Conservation (phyloP, 53 echinoderm and acorn worm species). For the Paracentrotus lividus region DNA sequence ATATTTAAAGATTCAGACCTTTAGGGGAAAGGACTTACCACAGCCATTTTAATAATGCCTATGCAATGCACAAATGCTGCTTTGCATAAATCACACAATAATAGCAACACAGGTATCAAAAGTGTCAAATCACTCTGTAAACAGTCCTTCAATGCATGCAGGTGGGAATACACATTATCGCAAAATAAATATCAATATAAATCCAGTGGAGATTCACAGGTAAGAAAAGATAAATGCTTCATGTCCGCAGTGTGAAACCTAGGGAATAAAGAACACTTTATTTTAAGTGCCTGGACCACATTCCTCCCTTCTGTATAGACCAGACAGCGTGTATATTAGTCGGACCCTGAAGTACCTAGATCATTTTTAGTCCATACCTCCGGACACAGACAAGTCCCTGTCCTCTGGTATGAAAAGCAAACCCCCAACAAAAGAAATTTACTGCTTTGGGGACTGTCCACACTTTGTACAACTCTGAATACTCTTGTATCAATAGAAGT, state of each 20-base stretch:
- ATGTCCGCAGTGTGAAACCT: not conserved
- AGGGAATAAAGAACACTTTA: not conserved
- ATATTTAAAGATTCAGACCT: no score
- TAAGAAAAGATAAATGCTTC: not conserved
- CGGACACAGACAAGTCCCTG: not conserved
- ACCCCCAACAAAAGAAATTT: not conserved
- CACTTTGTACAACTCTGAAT: not conserved
- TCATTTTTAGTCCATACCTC: not conserved
- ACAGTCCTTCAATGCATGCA: not conserved
- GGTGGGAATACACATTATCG: not conserved
- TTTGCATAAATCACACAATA: not conserved
- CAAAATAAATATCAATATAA: not conserved
- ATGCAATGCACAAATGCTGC: not conserved
- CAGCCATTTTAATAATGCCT: not conserved
- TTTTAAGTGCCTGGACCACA: not conserved
- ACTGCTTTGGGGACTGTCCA: not conserved
- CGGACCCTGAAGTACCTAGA: not conserved
- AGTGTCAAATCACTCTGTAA: not conserved
- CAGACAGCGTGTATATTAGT: not conserved
- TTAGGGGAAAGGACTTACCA: no score
- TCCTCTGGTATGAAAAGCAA: not conserved
- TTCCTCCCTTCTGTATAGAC: not conserved
- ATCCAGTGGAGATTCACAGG: not conserved
- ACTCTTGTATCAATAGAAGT: not conserved
- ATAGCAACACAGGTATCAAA: not conserved